Evolutionary conservation across 2,888 invertebrate genomes (phyloP), one percentile per base, ranked within the genome.

Genomic region (Chesias legatella): DNA sequence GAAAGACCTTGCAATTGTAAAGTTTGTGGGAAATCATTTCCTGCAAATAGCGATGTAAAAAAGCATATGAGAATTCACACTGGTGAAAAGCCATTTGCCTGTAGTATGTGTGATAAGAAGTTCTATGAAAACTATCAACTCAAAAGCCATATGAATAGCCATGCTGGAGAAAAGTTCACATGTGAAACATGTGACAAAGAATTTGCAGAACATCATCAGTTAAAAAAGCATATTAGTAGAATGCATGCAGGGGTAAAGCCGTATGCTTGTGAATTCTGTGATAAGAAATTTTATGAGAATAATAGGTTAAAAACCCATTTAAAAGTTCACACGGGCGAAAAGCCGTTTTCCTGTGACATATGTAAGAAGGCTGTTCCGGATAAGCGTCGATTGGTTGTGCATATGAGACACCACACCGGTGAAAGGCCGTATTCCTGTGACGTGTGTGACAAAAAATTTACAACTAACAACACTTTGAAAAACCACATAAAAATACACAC

Each of bases 81-180:
- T 2, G 25, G 35, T 4, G 26, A 36, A 8, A 45, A 45, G 8
- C 32, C 25, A 8, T 45, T 33, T 26, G 8, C 36, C 1, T 45
- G 44, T 25, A 25, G 9, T 1, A 10, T 40, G n/a, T 45, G 44
- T 26, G 29, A 40, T 8, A 45, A 40, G 26, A 32, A 33, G 21
- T 45, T 45, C 10, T 28, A 36, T 11, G 44, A 40, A 17, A 40
- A 45, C 10, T 29, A 45, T 29, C 32, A 29, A 36, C 21, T 45
- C 7, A 21, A 29, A 23, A 40, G 36, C 6, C 44, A 45, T 6
- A 30, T 45, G 44, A 29, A 24, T n/a, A 7, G 21, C 10, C 44
- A 45, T 10, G 10, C 20, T 7, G 39, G 25, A n/a, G 32, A 33
- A 5, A 7, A 13, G 4, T 33, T 33, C 10, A 8, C 6, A 7